Conservation (phyloP, 2,113 vertebrate species). For the Puma concolor region DNA sequence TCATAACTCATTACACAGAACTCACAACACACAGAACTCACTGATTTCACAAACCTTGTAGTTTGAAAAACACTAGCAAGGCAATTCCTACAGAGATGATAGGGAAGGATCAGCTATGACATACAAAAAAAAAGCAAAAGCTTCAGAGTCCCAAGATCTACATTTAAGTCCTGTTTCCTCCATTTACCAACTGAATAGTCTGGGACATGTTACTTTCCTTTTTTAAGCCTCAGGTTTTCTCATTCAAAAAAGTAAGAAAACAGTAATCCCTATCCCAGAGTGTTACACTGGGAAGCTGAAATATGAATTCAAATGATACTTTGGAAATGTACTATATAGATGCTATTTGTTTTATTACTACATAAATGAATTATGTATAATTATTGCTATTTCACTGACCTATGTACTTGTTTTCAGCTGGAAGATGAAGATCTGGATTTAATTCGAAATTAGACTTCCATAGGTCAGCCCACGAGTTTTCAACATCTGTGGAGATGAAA, state of each 20-base stretch:
- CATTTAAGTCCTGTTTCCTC: not conserved
- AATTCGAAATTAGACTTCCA: conserved; percentile 92
- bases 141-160: not conserved
- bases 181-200: not conserved
- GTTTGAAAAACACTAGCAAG: conserved; percentile 49
- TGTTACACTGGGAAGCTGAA: not conserved
- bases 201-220: not conserved
- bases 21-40: conserved; percentile 25
- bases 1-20: not conserved
- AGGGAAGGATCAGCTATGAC: not conserved
- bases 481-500: conserved; percentile 88
- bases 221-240: conserved; percentile 17
- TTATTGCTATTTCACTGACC: conserved; percentile 86
- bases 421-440: conserved; percentile 93
- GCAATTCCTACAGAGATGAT: not conserved
- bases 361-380: not conserved
- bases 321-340: not conserved
- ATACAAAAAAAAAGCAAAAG: not conserved
- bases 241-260: not conserved
- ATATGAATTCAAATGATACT: not conserved
- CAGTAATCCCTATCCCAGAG: not conserved
- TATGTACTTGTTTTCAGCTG: conserved; percentile 96
- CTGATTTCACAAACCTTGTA: conserved; percentile 21
- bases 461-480: conserved; percentile 89
- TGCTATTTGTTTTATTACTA: not conserved